phyloP scores from a whole-genome alignment of 2,888 invertebrate species.

The Phorcus lineatus region DNA sequence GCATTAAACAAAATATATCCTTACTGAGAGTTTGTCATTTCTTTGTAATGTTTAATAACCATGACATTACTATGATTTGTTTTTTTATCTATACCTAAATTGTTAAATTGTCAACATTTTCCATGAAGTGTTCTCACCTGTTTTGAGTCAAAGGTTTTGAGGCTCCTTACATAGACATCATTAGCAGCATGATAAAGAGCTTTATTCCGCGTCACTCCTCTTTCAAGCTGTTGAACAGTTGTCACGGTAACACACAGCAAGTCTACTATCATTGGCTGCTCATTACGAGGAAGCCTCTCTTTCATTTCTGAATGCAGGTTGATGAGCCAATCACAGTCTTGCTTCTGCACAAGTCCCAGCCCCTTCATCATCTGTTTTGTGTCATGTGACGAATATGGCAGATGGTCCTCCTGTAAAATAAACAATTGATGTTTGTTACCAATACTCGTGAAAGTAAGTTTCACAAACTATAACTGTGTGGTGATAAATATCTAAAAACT shows the following conservation, averaged over 20 bases:
- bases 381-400: constrained; percentile 58
- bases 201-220: constrained; percentile 36
- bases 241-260: constrained; percentile 82
- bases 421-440: not conserved
- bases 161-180: constrained; percentile 51
- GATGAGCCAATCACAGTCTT: constrained; percentile 60
- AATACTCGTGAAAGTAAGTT: too few relatives aligned
- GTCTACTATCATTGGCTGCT: constrained; percentile 81
- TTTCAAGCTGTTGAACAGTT: constrained; percentile 43
- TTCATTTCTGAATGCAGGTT: constrained; percentile 51
- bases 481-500: too few relatives aligned
- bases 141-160: constrained; percentile 39
- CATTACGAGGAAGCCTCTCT: constrained; percentile 64
- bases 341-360: constrained; percentile 53
- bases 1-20: too few relatives aligned
- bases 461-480: too few relatives aligned
- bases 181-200: constrained; percentile 40
- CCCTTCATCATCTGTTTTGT: constrained; percentile 55
- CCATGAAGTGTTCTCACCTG: constrained; percentile 38
- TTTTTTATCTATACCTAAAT: too few relatives aligned
- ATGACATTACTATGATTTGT: too few relatives aligned
- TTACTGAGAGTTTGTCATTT: too few relatives aligned
- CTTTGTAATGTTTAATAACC: too few relatives aligned
- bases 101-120: too few relatives aligned
- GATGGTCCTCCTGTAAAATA: constrained; percentile 64